Base-by-base conservation (phyloP, 2,113 vertebrate genomes). In the Naja naja region DNA sequence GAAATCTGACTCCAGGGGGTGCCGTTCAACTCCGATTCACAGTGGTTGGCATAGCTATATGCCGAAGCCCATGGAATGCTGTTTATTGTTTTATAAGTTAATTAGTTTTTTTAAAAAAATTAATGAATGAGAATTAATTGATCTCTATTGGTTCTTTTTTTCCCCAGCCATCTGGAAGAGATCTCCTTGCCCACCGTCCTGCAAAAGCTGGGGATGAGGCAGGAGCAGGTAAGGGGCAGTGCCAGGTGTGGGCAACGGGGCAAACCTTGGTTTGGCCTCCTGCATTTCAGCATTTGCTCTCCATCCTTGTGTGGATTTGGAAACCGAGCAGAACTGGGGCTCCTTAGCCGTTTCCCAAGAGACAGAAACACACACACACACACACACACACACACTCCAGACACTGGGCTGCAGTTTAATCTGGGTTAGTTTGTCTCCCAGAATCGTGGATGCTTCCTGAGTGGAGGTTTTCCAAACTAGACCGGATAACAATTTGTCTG, bases 171-270 rank as follows among this genome's bases (percentile, higher is more conserved):
- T 5, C 92, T 98, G 0, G 92, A 95, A 89, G 98, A 98, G 93
- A 98, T 98, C 94, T 98, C 97, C 53, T 96, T 98, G 85, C 95
- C 97, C 9, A 97, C 96, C 56, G 87, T 98, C 27, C 95, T 98
- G 87, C 92, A 97, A 16, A 95, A 93, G 58, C 96, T 98, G 45
- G 69, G 97, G 20, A 92, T 98, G 18, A 97, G 90, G 60, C 97
- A 96, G 0, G 18, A 97, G 91, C 97, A 98, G 98, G 98, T 98
- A 3, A 39, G 93, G 22, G 30, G 25, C 3, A 18, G 11, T 2
- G 47, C 45, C 10, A 11, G 27, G 60, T 30, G 14, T 0, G 12
- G 64, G 30, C 30, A n/a, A 16, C 5, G 1, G 30, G n/a, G n/a
- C n/a, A n/a, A n/a, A n/a, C 16, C 5, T 34, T 18, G 14, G 22